Base-by-base conservation (phyloP, 2,888 invertebrate genomes). In the Nephrotoma appendiculata region DNA sequence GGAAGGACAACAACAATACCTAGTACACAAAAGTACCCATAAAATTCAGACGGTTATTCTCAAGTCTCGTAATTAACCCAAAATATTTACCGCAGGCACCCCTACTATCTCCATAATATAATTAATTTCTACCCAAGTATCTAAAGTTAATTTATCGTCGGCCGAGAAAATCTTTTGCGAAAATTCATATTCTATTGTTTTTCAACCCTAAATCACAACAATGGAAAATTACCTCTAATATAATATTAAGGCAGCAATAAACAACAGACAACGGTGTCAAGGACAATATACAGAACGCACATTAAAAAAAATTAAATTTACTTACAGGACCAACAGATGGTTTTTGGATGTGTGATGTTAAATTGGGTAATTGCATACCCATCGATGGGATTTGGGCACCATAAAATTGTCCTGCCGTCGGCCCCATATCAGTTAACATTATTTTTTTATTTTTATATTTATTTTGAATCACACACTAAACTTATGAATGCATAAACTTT, bases 371-470 rank as follows among this genome's bases (percentile, higher is more conserved):
- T 90, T 93, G 93, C 93, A 93, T 93, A 88, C 93, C 92, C 93
- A 93, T 93, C 83, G 93, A 92, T 87, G 93, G 93, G 89, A 93
- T 93, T 89, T 93, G 93, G 88, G 93, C 92, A 88, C 93, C 93
- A 89, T 93, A 93, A 88, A 93, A 91, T 90, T 93, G 93, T 88
- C 93, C 93, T 89, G 93, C 93, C 89, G 93, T 92, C 89, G 93
- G 93, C 89, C 93, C 93, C 93, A 93, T 93, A 90, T 93, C 93
- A 89, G 93, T 93, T 90, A 93, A 91, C 93, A 93, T 93, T 87
- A 89, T 91, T 57, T 11, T n/a, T 43, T 6, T 43, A 85, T 42
- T 85, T 85, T 42, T 44, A 12, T 85, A 41, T 52, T 48, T 57
- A 9, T 15, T 85, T 57, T 57, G 9, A 31, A 43, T 57, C 31